A percentile compares a stretch with the other conserved stretches of the same genome.
phyloP scores from a whole-genome alignment of 64 coral and sea anemone species.

The Hydrozoanthus tunicans region DNA sequence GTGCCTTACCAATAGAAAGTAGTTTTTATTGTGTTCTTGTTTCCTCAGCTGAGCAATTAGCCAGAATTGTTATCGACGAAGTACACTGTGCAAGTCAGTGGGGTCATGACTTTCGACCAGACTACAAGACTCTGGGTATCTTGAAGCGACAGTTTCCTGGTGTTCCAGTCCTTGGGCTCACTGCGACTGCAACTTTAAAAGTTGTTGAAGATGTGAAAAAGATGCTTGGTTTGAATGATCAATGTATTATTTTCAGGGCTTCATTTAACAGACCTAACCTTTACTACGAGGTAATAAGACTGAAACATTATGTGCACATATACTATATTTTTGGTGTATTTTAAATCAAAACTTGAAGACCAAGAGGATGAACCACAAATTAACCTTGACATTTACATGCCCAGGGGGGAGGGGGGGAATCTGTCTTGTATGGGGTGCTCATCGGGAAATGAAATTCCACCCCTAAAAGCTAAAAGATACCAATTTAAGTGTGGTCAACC shows the following conservation, averaged over 20 bases:
- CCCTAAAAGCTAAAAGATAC: no score
- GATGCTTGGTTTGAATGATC: constrained; percentile 68
- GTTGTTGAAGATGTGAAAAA: constrained; percentile 97
- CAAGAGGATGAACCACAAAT: no score
- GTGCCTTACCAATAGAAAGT: no score
- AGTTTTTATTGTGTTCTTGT: neutral
- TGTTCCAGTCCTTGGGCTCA: constrained; percentile 88
- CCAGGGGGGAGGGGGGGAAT: no score
- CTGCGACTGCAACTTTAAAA: constrained; percentile 91
- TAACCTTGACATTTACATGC: no score
- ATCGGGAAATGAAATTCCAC: no score
- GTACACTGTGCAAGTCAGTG: constrained; percentile 98
- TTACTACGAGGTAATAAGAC: constrained; percentile 80
- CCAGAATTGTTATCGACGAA: constrained; percentile 96
- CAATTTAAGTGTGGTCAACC: no score
- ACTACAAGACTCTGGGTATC: constrained; percentile 98
- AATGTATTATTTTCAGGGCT: constrained; percentile 88
- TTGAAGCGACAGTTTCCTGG: constrained; percentile 94
- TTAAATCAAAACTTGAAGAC: no score
- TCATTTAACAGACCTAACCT: constrained; percentile 95
- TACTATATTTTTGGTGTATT: no score
- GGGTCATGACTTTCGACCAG: constrained; percentile 98
- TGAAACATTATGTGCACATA: no score
- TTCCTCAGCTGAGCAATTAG: constrained; percentile 65
- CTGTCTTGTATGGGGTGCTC: no score